Percentiles rank a stretch among this genome's conserved stretches.
phyloP scores from a whole-genome alignment of 2,888 invertebrate genomes.

The Leptogaster cylindrica region DNA sequence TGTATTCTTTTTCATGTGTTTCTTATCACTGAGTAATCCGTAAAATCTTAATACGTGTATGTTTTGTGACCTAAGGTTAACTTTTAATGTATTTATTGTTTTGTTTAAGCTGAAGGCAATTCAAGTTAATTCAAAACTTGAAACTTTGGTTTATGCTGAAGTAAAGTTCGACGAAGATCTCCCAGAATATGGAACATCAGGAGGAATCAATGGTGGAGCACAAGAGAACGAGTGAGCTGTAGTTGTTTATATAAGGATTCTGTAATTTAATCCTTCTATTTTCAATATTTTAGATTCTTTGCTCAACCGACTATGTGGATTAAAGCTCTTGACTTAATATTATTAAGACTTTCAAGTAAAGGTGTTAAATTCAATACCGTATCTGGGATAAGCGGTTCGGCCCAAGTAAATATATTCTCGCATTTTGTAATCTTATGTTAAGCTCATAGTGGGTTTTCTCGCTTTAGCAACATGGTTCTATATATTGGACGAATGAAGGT shows the following conservation, averaged over 20 bases:
- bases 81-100: conserved; percentile 47
- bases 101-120: conserved; percentile 85
- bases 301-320: conserved; percentile 94
- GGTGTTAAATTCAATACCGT: conserved; percentile 85
- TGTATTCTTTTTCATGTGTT: too few species aligned
- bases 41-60: too few species aligned
- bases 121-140: conserved; percentile 75
- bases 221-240: conserved; percentile 61
- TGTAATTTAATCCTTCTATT: not conserved
- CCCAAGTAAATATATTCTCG: conserved; percentile 71
- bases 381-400: conserved; percentile 87
- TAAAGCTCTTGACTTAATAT: conserved; percentile 88
- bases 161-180: conserved; percentile 92
- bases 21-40: too few species aligned
- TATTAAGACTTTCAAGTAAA: conserved; percentile 81
- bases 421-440: not conserved
- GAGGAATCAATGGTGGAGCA: conserved; percentile 65
- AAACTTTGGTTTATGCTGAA: conserved; percentile 76
- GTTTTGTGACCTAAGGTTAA: too few species aligned
- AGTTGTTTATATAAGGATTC: conserved; percentile 30
- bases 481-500: conserved; percentile 89
- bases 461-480: conserved; percentile 92
- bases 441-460: not conserved
- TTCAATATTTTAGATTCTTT: conserved; percentile 66
- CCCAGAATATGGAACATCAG: conserved; percentile 81